phyloP scores from a whole-genome alignment of 2,888 invertebrate genomes.

The Bombylius discolor region DNA sequence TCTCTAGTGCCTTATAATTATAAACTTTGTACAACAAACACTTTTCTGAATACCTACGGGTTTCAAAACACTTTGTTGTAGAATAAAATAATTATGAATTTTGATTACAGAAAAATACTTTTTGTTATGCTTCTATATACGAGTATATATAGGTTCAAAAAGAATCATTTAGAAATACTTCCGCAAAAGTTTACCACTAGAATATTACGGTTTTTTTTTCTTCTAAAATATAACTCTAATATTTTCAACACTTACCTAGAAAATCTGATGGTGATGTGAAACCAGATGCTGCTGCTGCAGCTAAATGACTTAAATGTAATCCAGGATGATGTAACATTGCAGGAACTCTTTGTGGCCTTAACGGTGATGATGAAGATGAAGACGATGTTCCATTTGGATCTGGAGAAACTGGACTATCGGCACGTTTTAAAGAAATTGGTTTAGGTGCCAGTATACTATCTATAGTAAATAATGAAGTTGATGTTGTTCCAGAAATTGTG shows the following conservation, averaged over 20 bases:
- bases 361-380: conserved; percentile 36
- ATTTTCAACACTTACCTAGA: conserved; percentile 47
- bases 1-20: too few species aligned
- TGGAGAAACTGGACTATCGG: conserved; percentile 30
- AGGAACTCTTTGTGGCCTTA: conserved; percentile 34
- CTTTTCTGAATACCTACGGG: too few species aligned
- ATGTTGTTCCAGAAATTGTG: conserved; percentile 16
- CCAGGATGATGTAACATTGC: conserved; percentile 41
- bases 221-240: too few species aligned
- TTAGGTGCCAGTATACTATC: conserved; percentile 69
- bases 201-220: too few species aligned
- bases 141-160: too few species aligned
- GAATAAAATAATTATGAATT: too few species aligned
- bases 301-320: conserved; percentile 47
- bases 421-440: conserved; percentile 20
- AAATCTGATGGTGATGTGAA: conserved; percentile 65
- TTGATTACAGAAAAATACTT: too few species aligned
- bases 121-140: too few species aligned
- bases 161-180: too few species aligned
- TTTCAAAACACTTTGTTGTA: too few species aligned
- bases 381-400: conserved; percentile 44
- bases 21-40: too few species aligned
- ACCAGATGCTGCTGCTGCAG: conserved; percentile 46
- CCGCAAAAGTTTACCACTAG: too few species aligned
- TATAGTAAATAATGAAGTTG: conserved; percentile 63